phyloP scores from a whole-genome alignment of 1,140 invertebrate species.

The Harpegnathos saltator region DNA sequence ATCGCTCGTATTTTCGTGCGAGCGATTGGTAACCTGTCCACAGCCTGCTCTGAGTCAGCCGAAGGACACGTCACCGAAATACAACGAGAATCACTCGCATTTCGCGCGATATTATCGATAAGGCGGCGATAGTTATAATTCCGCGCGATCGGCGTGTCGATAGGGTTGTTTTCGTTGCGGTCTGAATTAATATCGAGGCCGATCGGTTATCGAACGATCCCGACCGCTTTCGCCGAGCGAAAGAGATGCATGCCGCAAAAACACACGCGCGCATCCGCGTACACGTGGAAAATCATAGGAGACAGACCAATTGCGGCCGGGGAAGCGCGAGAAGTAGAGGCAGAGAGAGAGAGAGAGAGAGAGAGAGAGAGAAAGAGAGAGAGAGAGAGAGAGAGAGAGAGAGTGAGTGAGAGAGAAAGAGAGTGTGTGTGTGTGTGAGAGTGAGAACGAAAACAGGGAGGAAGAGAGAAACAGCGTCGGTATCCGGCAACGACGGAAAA shows the following conservation, averaged over 20 bases:
- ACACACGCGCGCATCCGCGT: constrained; percentile 1
- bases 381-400: neutral
- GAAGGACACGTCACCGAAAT: constrained; percentile 13
- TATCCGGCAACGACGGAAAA: constrained; percentile 45
- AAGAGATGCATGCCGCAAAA: constrained; percentile 55
- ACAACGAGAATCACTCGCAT: constrained; percentile 9
- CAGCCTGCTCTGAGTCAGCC: neutral
- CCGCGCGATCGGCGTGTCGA: constrained; percentile 48
- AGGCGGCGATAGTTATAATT: constrained; percentile 47
- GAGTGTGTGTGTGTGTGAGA: no score
- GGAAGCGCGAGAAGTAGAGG: no score
- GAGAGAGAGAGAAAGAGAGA: neutral
- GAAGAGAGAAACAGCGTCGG: neutral
- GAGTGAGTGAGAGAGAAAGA: no score
- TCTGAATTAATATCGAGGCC: constrained; percentile 60
- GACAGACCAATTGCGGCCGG: no score
- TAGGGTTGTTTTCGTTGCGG: constrained; percentile 56
- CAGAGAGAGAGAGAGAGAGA: neutral
- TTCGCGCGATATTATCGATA: constrained; percentile 4
- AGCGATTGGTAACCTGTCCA: neutral
- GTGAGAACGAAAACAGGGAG: no score
- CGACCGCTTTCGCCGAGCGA: constrained; percentile 28
- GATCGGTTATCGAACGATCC: constrained; percentile 62
- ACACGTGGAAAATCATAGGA: constrained; percentile 6
- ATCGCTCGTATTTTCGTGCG: neutral